These are phyloP conservation scores for Semnopithecus entellus DNA, from an alignment of 2,113 vertebrate species.

Conservation along the genomic window DNA sequence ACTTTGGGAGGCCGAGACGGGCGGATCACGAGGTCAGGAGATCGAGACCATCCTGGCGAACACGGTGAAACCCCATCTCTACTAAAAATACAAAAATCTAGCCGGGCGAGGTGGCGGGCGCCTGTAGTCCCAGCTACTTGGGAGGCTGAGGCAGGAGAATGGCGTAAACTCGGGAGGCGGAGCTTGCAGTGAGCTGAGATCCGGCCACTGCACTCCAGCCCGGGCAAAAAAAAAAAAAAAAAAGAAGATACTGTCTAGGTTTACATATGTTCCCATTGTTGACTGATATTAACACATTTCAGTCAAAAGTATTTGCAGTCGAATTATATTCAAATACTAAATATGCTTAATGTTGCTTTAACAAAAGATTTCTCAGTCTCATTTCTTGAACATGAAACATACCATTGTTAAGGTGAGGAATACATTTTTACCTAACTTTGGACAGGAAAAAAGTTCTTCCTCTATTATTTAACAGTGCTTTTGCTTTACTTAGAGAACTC, in stretches of 20 bases:
- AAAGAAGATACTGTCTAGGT: background rate
- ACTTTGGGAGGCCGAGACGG: too few relatives aligned
- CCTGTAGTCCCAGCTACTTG: too few relatives aligned
- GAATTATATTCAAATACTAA: background rate
- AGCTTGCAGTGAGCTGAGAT: too few relatives aligned
- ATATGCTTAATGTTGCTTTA: background rate
- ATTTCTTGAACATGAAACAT: conserved; percentile 35
- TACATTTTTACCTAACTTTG: conserved; percentile 41
- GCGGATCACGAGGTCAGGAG: too few relatives aligned
- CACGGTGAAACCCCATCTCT: too few relatives aligned
- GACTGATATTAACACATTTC: background rate
- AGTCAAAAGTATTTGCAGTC: background rate
- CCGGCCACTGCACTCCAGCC: too few relatives aligned
- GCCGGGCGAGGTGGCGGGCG: too few relatives aligned
- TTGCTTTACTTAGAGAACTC: conserved; percentile 24
- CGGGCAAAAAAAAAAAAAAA: too few relatives aligned
- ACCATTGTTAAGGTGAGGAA: background rate
- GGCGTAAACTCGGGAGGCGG: too few relatives aligned
- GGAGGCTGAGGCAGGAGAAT: too few relatives aligned
- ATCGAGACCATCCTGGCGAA: too few relatives aligned
- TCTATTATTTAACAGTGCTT: background rate
- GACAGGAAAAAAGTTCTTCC: background rate
- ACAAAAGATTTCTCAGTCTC: conserved; percentile 31
- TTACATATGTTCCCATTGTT: conserved; percentile 5
- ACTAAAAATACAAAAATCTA: too few relatives aligned